phyloP scores from a whole-genome alignment of 2,888 invertebrate species.

The Branchipolynoe longqiensis region DNA sequence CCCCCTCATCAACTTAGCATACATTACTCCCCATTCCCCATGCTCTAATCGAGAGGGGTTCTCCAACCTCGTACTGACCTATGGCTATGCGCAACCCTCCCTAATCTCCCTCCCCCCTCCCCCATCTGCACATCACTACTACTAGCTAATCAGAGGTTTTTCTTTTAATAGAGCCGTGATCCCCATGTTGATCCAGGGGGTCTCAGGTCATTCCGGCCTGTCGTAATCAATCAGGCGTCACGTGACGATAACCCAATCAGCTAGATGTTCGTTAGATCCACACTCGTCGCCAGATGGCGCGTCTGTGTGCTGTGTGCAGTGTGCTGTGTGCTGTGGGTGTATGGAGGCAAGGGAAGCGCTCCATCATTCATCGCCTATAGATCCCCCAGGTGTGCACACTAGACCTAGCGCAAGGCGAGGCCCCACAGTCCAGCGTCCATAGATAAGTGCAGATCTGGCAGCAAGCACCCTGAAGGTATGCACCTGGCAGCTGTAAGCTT shows the following conservation, averaged over 20 bases:
- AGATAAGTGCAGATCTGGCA: too few species aligned
- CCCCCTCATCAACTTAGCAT: constrained; percentile 33
- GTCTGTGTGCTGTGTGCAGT: neutral
- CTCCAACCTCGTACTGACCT: neutral
- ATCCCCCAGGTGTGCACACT: too few species aligned
- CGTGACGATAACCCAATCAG: constrained; percentile 9
- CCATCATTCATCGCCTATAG: constrained; percentile 31
- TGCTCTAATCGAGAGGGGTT: too few species aligned
- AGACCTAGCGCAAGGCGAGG: neutral
- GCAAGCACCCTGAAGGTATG: too few species aligned
- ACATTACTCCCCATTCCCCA: neutral
- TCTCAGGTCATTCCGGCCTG: constrained; percentile 11
- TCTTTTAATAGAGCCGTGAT: neutral
- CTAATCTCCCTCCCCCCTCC: neutral
- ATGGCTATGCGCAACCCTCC: neutral
- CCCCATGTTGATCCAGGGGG: constrained; percentile 40
- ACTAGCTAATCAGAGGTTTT: constrained; percentile 1
- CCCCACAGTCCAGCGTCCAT: neutral
- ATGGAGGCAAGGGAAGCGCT: too few species aligned
- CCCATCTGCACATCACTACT: neutral
- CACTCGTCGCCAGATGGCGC: constrained; percentile 18
- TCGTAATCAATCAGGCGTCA: constrained; percentile 35
- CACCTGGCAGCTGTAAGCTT: too few species aligned
- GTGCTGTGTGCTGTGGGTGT: too few species aligned
- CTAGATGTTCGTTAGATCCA: neutral